Percentiles rank a stretch among this genome's conserved stretches.
These are phyloP conservation scores for Erebia aethiops DNA, from an alignment of 2,888 invertebrate species.

Conservation along the genomic window DNA sequence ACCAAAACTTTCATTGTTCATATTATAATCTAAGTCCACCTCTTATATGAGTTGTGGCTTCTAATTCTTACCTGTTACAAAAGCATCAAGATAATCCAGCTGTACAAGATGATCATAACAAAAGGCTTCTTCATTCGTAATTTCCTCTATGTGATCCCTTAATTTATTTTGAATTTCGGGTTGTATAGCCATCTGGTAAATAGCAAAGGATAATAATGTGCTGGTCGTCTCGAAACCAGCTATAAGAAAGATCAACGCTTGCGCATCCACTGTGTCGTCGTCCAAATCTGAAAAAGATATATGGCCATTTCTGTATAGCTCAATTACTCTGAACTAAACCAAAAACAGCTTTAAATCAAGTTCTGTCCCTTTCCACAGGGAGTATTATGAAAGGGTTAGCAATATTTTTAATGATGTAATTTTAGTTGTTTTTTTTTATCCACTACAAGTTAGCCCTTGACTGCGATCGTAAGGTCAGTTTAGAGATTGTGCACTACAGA, in stretches of 20 bases:
- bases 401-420: no score
- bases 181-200: slow-evolving; percentile 77
- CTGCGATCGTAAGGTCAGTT: no score
- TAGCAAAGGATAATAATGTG: slow-evolving; percentile 80
- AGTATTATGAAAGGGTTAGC: no score
- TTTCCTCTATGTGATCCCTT: slow-evolving; percentile 65
- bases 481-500: no score
- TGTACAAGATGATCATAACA: slow-evolving; percentile 65
- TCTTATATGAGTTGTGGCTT: neutral
- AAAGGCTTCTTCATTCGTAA: slow-evolving; percentile 65
- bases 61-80: slow-evolving; percentile 59
- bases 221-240: slow-evolving; percentile 85
- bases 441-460: no score
- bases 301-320: no score
- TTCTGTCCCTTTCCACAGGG: no score
- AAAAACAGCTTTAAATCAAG: no score
- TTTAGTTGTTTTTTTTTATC: no score
- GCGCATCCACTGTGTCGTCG: slow-evolving; percentile 81
- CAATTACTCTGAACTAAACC: no score
- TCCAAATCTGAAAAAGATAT: slow-evolving; percentile 65
- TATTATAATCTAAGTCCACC: neutral
- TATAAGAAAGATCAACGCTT: slow-evolving; percentile 82
- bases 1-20: no score
- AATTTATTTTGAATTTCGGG: slow-evolving; percentile 74
- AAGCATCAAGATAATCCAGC: slow-evolving; percentile 67